Conservation (phyloP, 23 tunicate species). For the Styela plicata region DNA sequence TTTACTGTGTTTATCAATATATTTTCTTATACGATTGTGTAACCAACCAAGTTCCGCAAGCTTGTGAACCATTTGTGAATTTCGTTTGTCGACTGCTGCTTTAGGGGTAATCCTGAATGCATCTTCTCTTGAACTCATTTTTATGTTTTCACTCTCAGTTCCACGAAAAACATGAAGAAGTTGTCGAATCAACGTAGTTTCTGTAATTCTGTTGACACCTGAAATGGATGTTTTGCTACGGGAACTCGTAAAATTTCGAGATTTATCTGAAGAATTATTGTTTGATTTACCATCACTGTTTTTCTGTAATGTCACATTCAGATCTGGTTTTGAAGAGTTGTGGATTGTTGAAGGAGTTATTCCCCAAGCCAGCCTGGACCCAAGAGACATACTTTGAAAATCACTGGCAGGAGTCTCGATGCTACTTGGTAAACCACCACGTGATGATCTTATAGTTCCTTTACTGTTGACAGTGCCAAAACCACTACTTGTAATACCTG, state of each 20-base stretch:
- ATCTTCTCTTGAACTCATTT: conserved; percentile 66
- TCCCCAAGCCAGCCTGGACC: conserved; percentile 61
- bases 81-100: conserved; percentile 50
- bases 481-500: conserved; percentile 57
- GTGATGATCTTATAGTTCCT: neutral
- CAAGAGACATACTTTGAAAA: conserved; percentile 12
- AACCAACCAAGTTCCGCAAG: conserved; percentile 84
- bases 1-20: conserved; percentile 40
- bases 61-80: conserved; percentile 45
- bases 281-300: neutral
- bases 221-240: neutral
- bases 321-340: neutral
- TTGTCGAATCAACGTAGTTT: conserved; percentile 46
- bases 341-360: conserved; percentile 38
- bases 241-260: neutral
- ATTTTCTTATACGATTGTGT: conserved; percentile 71
- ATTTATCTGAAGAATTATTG: neutral
- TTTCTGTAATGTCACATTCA: neutral
- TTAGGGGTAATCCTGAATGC: conserved; percentile 54
- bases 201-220: neutral
- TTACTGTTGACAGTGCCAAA: conserved; percentile 55
- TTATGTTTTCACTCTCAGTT: conserved; percentile 64
- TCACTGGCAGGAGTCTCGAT: neutral
- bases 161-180: conserved; percentile 84
- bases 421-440: neutral